phyloP scores from a whole-genome alignment of 2,797 vertebrate species.

The Avahi laniger region DNA sequence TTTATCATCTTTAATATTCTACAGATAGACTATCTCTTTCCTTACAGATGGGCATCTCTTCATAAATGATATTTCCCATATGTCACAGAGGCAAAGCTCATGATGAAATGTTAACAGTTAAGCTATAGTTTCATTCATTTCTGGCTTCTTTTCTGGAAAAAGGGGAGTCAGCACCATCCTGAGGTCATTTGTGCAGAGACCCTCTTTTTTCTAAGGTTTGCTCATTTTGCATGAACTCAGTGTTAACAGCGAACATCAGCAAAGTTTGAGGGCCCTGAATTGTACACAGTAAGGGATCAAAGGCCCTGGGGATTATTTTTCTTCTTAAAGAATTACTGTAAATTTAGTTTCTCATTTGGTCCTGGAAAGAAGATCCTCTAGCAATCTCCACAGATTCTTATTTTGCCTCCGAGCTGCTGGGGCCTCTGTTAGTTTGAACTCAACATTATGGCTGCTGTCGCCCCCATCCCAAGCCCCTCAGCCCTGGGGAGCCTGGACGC shows the following conservation, averaged over 20 bases:
- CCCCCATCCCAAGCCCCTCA: not conserved
- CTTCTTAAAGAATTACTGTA: slow-evolving; percentile 29
- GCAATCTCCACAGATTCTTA: slow-evolving; percentile 20
- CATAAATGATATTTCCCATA: slow-evolving; percentile 57
- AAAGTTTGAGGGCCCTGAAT: slow-evolving; percentile 19
- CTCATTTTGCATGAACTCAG: slow-evolving; percentile 29
- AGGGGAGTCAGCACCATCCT: not conserved
- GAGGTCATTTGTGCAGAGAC: not conserved
- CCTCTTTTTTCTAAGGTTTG: not conserved
- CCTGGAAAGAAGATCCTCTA: slow-evolving; percentile 4
- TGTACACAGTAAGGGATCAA: slow-evolving; percentile 5
- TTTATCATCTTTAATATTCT: slow-evolving; percentile 47
- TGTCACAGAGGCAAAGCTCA: slow-evolving; percentile 38
- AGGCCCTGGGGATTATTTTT: not conserved
- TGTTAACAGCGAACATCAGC: not conserved
- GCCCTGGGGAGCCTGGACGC: not conserved
- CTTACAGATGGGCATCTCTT: slow-evolving; percentile 40
- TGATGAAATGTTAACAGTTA: slow-evolving; percentile 41
- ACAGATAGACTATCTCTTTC: slow-evolving; percentile 30
- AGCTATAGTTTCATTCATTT: slow-evolving; percentile 47
- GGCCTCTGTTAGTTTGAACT: not conserved
- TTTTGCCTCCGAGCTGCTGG: not conserved
- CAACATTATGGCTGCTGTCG: not conserved
- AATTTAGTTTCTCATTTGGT: slow-evolving; percentile 38
- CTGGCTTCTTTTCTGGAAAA: slow-evolving; percentile 27